Base-by-base conservation (phyloP, 2,113 vertebrate species). In the Oncorhynchus kisutch region DNA sequence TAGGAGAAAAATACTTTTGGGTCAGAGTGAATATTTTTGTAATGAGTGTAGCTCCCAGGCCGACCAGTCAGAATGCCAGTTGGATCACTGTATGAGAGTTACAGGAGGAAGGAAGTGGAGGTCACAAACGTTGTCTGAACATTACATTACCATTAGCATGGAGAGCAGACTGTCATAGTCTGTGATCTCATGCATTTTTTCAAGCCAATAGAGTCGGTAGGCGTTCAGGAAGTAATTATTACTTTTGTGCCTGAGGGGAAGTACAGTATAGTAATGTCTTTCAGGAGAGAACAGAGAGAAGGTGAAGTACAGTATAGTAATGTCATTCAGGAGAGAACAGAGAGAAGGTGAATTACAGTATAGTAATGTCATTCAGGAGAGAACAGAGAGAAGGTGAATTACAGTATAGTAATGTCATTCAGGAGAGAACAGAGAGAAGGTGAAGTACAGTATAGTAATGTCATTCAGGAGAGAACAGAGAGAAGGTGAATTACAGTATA, bases 181-280 rank as follows among this genome's bases (percentile, higher is more conserved):
- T 95, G 95, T 91, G 93, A 95, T 96, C 96, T 95, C 96, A 94
- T 96, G 95, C 95, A 96, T 95, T 93, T 95, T 96, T 95, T 95
- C 96, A 96, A 98, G 95, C 97, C 97, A 98, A 92, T 95, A 93
- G 93, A 92, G 95, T 95, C 94, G 93, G 93, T 96, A 98, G 95
- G 96, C 92, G 92, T 91, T 97, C 96, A 98, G 96, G 97, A 97
- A 97, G 96, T 96, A 97, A 97, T 95, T 97, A 93, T 95, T 98
- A 96, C 94, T 98, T 98, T 93, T 97, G 95, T 98, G 96, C 97
- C 97, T 98, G 93, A 94, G 93, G 95, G 93, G 93, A 96, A 95
- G 95, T 92, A 96, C 91, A 96, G 94, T 90, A 27, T 27, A 27
- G 27, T 27, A 3, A 27, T 27, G 27, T 3, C 27, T 3, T 27